Conservation (phyloP, 2,888 invertebrate genomes). For the Dynastes maya region DNA sequence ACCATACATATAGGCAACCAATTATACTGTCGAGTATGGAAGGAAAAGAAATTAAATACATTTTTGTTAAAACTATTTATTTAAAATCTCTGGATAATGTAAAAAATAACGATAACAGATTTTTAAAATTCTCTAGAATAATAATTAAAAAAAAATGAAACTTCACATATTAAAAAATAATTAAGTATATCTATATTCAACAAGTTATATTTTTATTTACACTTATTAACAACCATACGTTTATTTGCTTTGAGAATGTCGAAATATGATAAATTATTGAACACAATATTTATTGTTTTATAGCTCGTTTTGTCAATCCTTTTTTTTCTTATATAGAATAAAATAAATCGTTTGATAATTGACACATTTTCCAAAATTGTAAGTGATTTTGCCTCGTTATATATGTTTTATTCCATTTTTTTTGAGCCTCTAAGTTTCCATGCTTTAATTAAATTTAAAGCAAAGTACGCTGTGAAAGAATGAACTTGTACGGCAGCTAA, state of each 20-base stretch:
- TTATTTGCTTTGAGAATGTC: constrained; percentile 9
- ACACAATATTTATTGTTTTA: constrained; percentile 27
- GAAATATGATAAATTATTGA: constrained; percentile 29
- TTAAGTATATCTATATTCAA: constrained; percentile 32
- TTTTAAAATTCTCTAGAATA: constrained; percentile 1
- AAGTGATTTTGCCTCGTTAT: not conserved
- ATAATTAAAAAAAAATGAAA: constrained; percentile 8
- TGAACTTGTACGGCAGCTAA: constrained; percentile 91
- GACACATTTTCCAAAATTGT: constrained; percentile 39
- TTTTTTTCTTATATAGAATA: constrained; percentile 26
- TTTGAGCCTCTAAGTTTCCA: constrained; percentile 86
- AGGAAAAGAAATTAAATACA: not conserved
- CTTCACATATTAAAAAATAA: constrained; percentile 27
- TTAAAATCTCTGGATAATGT: not conserved
- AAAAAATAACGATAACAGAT: not conserved
- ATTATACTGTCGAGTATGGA: not conserved
- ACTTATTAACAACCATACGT: constrained; percentile 26
- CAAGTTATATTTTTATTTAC: constrained; percentile 45
- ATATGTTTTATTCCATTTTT: constrained; percentile 75
- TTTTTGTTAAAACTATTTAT: constrained; percentile 4
- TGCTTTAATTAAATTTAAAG: constrained; percentile 85
- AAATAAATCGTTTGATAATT: constrained; percentile 41
- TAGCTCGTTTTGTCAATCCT: constrained; percentile 18
- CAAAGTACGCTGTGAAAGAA: constrained; percentile 88
- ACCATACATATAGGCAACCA: constrained; percentile 13